Base-by-base conservation (phyloP, 2,797 vertebrate genomes). In the Anolis apletophallus region DNA sequence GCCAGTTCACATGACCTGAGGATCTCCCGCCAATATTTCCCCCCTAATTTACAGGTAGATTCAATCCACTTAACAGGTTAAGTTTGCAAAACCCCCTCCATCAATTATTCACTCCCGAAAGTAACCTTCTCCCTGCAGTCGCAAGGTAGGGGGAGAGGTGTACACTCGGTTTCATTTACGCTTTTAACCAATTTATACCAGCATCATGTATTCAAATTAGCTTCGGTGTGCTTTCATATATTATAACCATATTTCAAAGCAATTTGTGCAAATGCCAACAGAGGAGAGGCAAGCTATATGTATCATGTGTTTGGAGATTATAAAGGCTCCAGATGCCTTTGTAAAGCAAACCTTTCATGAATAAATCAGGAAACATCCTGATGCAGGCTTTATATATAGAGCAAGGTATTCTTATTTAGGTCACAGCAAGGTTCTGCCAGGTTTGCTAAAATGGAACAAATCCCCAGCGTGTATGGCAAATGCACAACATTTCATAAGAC, bases 291-390 rank as follows among this genome's bases (percentile, higher is more conserved):
- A 52, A 94, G 93, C 93, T 95, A 94, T 93, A 93, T 94, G 95
- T 96, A 96, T 96, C 96, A 95, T 95, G 94, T 95, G 96, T 95
- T 96, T 94, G 95, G 96, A 96, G 96, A 97, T 93, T 95, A 94
- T 95, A 95, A 91, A 95, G 96, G 76, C 94, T 96, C 95, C 94
- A 95, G 94, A 96, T 94, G 95, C 95, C 95, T 96, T 95, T 97
- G 96, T 96, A 96, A 96, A 96, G 95, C 95, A 96, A 96, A 96
- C 93, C 94, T 96, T 97, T 97, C 96, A 97, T 97, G 95, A 97
- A 97, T 97, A 97, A 97, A 97, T 97, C 96, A 97, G 96, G 96
- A 96, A 97, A 96, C 96, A 96, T 94, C 95, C 96, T 94, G 96
- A 96, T 97, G 96, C 95, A 96, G 96, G 96, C 95, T 96, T 96